Percentiles rank a stretch among this genome's conserved stretches.
These are phyloP conservation scores for Rhagonycha lutea DNA, from an alignment of 2,888 invertebrate species.

Conservation along the genomic window DNA sequence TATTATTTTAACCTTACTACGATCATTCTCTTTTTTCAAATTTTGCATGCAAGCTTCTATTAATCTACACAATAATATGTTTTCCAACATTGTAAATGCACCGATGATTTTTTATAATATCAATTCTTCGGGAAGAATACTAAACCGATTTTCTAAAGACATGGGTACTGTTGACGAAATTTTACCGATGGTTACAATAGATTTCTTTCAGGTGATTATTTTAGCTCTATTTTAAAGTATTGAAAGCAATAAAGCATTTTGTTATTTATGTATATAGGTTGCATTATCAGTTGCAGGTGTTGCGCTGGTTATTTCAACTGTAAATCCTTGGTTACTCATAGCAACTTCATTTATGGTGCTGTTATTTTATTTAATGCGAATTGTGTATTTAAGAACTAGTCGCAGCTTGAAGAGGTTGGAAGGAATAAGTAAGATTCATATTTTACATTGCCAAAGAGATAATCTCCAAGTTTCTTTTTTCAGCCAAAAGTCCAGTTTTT, in stretches of 20 bases:
- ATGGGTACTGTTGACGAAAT: constrained; percentile 64
- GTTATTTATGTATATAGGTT: constrained; percentile 1
- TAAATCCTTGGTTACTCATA: constrained; percentile 71
- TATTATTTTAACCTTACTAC: constrained; percentile 52
- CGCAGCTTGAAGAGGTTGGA: constrained; percentile 74
- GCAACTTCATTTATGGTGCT: constrained; percentile 67
- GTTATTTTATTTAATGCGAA: constrained; percentile 67
- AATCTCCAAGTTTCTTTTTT: constrained; percentile 48
- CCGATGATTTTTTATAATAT: constrained; percentile 72
- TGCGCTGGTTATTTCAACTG: constrained; percentile 69
- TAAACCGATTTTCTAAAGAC: constrained; percentile 76
- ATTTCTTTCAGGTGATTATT: constrained; percentile 29
- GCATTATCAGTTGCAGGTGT: constrained; percentile 65
- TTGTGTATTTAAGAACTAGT: constrained; percentile 74
- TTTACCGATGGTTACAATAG: constrained; percentile 49
- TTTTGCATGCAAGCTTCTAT: constrained; percentile 60
- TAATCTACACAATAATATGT: constrained; percentile 60
- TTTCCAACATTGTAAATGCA: constrained; percentile 62
- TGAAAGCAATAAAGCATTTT: background rate
- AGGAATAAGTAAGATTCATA: constrained; percentile 63
- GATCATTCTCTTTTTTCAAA: constrained; percentile 59
- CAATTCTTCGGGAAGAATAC: constrained; percentile 66
- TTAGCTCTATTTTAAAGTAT: constrained; percentile 55
- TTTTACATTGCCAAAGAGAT: background rate
- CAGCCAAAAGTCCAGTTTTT: constrained; percentile 77